A percentile compares a stretch with the other conserved stretches of the same genome.
These are phyloP conservation scores for Neodiprion fabricii DNA, from an alignment of 1,140 invertebrate species.

Conservation along the genomic window DNA sequence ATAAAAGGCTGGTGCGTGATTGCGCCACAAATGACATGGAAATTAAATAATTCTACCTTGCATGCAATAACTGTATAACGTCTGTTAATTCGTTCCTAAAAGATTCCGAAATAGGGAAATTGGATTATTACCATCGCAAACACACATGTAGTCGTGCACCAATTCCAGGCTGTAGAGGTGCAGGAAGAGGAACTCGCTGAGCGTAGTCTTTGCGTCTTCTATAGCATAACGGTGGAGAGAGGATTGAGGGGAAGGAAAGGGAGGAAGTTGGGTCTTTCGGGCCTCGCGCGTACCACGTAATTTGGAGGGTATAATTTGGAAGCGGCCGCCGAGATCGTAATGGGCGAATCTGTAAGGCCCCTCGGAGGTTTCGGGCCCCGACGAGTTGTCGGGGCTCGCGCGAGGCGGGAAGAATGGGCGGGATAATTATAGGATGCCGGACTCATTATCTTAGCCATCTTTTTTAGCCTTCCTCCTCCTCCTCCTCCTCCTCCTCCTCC, in stretches of 20 bases:
- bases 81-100: too few species aligned
- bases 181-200: too few species aligned
- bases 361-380: constrained; percentile 22
- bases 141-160: too few species aligned
- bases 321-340: constrained; percentile 43
- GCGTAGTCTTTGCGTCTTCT: too few species aligned
- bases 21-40: too few species aligned
- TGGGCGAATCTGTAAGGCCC: constrained; percentile 39
- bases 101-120: too few species aligned
- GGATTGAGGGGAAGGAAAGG: not conserved
- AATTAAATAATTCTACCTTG: too few species aligned
- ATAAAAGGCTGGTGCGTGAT: too few species aligned
- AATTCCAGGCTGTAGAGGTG: too few species aligned
- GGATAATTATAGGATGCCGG: constrained; percentile 50
- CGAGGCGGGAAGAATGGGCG: constrained; percentile 60
- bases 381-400: not conserved
- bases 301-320: constrained; percentile 58
- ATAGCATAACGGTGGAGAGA: too few species aligned
- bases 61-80: too few species aligned
- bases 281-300: constrained; percentile 48
- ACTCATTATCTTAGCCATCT: constrained; percentile 3
- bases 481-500: not conserved
- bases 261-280: constrained; percentile 11
- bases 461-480: not conserved
- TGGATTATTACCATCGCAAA: too few species aligned